These are phyloP conservation scores for Actinemys pallida DNA, from an alignment of 2,113 vertebrate species.

Conservation along the genomic window DNA sequence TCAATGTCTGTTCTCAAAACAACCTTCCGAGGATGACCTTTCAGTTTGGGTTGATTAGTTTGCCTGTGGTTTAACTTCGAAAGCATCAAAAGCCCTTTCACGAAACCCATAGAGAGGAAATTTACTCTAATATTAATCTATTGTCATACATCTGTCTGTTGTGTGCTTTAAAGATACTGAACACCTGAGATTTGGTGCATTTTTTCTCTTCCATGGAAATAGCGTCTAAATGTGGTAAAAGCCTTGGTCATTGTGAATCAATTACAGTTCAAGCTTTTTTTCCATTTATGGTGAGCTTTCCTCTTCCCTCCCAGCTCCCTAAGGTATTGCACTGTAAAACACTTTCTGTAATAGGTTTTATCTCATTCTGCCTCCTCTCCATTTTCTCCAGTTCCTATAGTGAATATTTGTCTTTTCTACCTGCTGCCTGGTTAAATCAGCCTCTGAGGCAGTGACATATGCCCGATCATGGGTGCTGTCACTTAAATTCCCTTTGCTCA, in stretches of 20 bases:
- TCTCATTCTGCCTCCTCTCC: constrained; percentile 55
- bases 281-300: constrained; percentile 65
- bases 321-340: constrained; percentile 45
- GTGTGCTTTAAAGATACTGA: not conserved
- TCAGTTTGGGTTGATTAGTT: not conserved
- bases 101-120: not conserved
- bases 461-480: constrained; percentile 65
- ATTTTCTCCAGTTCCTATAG: constrained; percentile 50
- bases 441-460: constrained; percentile 63
- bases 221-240: constrained; percentile 2
- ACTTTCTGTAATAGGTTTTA: constrained; percentile 54
- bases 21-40: constrained; percentile 6
- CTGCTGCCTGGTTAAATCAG: constrained; percentile 67
- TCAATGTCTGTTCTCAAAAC: not conserved
- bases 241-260: constrained; percentile 62
- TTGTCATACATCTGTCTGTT: not conserved
- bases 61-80: not conserved
- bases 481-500: constrained; percentile 62
- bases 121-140: not conserved
- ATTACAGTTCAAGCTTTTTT: constrained; percentile 25
- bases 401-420: constrained; percentile 70
- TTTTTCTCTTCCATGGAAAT: constrained; percentile 23
- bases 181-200: not conserved
- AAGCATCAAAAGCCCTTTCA: not conserved
- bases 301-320: constrained; percentile 13